Conservation (phyloP, 2,888 invertebrate species). For the Pollenia amentaria region DNA sequence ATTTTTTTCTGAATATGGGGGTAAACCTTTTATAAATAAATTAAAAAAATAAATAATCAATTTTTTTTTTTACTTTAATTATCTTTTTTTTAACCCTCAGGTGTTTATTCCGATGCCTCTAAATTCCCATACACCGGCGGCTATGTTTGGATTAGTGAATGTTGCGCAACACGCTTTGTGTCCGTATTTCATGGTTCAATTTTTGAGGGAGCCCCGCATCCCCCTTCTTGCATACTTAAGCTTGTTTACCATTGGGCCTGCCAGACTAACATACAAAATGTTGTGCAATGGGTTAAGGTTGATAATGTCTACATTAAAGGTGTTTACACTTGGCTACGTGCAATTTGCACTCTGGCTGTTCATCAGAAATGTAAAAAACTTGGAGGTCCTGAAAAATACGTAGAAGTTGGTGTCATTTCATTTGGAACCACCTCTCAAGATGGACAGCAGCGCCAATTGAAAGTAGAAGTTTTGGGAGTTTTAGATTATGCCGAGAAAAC, state of each 20-base stretch:
- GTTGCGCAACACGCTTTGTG: constrained; percentile 93
- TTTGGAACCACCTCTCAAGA: constrained; percentile 94
- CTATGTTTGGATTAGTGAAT: constrained; percentile 95
- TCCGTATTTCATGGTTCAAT: constrained; percentile 95
- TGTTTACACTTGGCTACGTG: constrained; percentile 90
- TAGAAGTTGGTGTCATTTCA: constrained; percentile 94
- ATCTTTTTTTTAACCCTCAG: constrained; percentile 81
- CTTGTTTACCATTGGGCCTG: constrained; percentile 96
- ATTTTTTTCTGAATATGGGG: no score
- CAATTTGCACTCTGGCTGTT: constrained; percentile 91
- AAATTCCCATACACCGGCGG: constrained; percentile 95
- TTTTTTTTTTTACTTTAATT: background rate
- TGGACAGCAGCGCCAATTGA: constrained; percentile 91
- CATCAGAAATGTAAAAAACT: constrained; percentile 91
- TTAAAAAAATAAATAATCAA: background rate
- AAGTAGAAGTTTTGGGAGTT: constrained; percentile 94
- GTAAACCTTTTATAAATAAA: no score
- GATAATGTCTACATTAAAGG: constrained; percentile 89
- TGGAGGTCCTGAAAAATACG: constrained; percentile 89
- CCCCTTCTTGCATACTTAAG: constrained; percentile 92
- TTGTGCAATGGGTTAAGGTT: constrained; percentile 94
- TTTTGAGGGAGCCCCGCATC: constrained; percentile 93
- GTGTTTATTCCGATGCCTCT: constrained; percentile 93
- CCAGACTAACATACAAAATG: constrained; percentile 94
- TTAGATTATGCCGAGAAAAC: constrained; percentile 90